Conservation (phyloP, 2,888 invertebrate species). For the Hydrotaea cyrtoneurina region DNA sequence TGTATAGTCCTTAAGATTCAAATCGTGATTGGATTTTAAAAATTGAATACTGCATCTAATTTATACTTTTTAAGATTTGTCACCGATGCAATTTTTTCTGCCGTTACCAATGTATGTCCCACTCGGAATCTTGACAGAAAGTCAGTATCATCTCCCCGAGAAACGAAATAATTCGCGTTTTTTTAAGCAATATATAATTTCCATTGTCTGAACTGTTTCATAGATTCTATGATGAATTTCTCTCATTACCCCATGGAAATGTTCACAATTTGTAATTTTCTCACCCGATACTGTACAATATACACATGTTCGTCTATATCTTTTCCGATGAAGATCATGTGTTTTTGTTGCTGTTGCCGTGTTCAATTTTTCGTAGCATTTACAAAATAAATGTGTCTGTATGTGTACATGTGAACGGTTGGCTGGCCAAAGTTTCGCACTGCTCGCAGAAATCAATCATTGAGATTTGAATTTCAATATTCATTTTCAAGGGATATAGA, state of each 20-base stretch:
- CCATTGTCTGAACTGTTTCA: too few species aligned
- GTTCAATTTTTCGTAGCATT: constrained; percentile 20
- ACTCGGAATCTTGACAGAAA: too few species aligned
- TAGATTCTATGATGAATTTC: neutral
- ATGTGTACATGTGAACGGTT: neutral
- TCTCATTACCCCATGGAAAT: neutral
- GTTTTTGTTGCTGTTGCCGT: constrained; percentile 8
- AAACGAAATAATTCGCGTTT: too few species aligned
- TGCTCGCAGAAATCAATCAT: constrained; percentile 34
- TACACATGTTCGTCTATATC: neutral
- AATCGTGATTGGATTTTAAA: too few species aligned
- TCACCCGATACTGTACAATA: neutral
- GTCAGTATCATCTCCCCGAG: too few species aligned
- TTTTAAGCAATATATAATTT: neutral
- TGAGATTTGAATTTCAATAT: constrained; percentile 23
- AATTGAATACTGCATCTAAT: too few species aligned
- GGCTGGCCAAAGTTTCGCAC: constrained; percentile 15
- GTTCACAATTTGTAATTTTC: neutral
- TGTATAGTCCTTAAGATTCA: too few species aligned
- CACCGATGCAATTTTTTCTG: too few species aligned
- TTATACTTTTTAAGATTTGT: neutral
- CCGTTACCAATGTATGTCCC: too few species aligned
- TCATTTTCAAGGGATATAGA: constrained; percentile 27
- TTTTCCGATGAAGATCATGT: neutral
- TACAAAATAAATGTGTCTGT: neutral